Evolutionary conservation across 2,888 invertebrate species (phyloP).

Genomic region (Drosophila birchii): DNA sequence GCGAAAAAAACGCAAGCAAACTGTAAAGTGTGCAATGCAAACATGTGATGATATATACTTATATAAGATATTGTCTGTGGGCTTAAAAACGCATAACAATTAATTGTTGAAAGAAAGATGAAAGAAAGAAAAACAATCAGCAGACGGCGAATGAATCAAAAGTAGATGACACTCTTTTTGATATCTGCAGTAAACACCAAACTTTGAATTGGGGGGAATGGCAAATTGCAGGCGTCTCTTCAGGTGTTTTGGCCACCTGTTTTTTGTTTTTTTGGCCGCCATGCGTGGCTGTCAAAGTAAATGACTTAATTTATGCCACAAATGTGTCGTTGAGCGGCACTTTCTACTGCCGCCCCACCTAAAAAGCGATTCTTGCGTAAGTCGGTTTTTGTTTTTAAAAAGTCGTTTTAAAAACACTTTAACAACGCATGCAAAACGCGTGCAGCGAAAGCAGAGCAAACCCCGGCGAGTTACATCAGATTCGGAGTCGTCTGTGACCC

Average conservation of each 20-base stretch:
- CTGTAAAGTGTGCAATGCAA: constrained; percentile 60
- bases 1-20: constrained; percentile 63
- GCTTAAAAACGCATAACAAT: constrained; percentile 74
- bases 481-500: constrained; percentile 29
- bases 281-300: constrained; percentile 46
- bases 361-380: constrained; percentile 58
- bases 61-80: constrained; percentile 55
- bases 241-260: constrained; percentile 21
- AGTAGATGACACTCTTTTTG: constrained; percentile 40
- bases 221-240: constrained; percentile 19
- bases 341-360: constrained; percentile 67
- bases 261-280: no score
- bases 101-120: constrained; percentile 45
- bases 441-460: constrained; percentile 50
- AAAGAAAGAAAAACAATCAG: constrained; percentile 43
- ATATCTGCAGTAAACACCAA: constrained; percentile 10
- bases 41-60: constrained; percentile 59
- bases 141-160: constrained; percentile 63
- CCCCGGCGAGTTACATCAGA: constrained; percentile 49
- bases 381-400: constrained; percentile 33
- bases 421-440: constrained; percentile 79
- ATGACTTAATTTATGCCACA: constrained; percentile 73
- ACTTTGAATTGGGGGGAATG: constrained; percentile 23
- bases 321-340: constrained; percentile 57
- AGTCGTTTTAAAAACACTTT: neutral